phyloP scores from a whole-genome alignment of 1,140 invertebrate genomes.

The Stegodyphus dumicola region DNA sequence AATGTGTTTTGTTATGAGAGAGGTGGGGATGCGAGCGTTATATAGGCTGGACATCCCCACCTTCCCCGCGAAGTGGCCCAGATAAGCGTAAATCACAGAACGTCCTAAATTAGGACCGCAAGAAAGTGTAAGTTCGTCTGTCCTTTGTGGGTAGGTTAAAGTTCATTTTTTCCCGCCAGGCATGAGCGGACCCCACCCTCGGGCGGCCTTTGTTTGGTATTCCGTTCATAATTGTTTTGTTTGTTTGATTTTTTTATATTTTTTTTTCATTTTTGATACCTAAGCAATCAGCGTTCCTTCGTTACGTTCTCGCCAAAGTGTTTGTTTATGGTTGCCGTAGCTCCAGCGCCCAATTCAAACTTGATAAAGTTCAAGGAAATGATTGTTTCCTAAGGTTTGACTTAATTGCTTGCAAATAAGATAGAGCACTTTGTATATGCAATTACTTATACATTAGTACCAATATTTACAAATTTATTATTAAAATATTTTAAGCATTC shows the following conservation, averaged over 20 bases:
- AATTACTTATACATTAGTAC: too few species aligned
- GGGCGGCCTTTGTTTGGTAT: slow-evolving; percentile 34
- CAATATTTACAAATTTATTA: too few species aligned
- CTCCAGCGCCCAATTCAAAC: too few species aligned
- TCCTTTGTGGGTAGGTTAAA: slow-evolving; percentile 43
- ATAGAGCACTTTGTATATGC: too few species aligned
- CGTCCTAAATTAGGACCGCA: slow-evolving; percentile 33
- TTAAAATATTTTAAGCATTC: too few species aligned
- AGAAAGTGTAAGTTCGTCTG: slow-evolving; percentile 40
- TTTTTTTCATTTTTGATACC: background rate
- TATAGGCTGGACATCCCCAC: slow-evolving; percentile 24
- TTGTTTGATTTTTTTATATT: background rate
- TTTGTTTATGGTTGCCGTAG: too few species aligned
- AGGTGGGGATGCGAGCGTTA: slow-evolving; percentile 17
- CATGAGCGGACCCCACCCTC: slow-evolving; percentile 17
- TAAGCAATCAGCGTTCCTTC: too few species aligned
- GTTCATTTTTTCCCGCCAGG: slow-evolving; percentile 47
- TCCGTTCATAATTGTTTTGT: background rate
- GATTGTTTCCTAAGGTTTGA: background rate
- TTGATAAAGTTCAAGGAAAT: background rate
- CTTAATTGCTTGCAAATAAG: background rate
- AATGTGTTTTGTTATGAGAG: slow-evolving; percentile 32
- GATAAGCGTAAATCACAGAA: slow-evolving; percentile 43
- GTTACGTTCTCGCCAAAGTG: background rate
- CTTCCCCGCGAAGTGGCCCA: slow-evolving; percentile 11